Evolutionary conservation across 2,113 vertebrate species (phyloP).

Genomic region (Brachypteracias leptosomus): DNA sequence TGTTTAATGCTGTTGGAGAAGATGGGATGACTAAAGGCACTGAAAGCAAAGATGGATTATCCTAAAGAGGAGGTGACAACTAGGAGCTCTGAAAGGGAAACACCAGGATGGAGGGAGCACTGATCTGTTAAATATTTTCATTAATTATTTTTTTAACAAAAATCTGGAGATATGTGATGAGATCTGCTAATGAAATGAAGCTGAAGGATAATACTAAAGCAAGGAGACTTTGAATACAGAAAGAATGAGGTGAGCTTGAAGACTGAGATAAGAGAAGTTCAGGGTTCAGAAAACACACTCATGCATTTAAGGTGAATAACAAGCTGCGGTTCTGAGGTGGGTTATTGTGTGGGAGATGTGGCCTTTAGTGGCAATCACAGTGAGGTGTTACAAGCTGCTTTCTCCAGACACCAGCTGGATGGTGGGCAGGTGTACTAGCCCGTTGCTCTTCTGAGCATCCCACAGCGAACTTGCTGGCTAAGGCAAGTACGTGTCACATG

Average conservation of each 20-base stretch:
- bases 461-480: background rate
- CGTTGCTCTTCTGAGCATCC: background rate
- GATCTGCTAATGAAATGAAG: background rate
- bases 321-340: background rate
- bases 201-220: background rate
- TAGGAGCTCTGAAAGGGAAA: background rate
- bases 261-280: background rate
- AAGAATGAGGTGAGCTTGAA: background rate
- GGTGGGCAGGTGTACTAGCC: background rate
- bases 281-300: background rate
- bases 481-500: rapidly evolving
- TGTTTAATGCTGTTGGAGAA: background rate
- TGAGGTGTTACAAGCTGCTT: background rate
- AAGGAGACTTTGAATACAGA: background rate
- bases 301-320: background rate
- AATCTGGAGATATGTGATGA: background rate
- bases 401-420: background rate
- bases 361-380: background rate
- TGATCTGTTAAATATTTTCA: background rate
- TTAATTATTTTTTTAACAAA: background rate
- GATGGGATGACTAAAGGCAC: background rate
- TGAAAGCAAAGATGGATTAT: background rate
- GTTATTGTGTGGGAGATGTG: rapidly evolving
- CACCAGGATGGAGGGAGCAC: background rate
- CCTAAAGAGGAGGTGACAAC: background rate